These are phyloP conservation scores for Leptatherina wallacei DNA, from an alignment of 2,797 vertebrate genomes.

Conservation along the genomic window DNA sequence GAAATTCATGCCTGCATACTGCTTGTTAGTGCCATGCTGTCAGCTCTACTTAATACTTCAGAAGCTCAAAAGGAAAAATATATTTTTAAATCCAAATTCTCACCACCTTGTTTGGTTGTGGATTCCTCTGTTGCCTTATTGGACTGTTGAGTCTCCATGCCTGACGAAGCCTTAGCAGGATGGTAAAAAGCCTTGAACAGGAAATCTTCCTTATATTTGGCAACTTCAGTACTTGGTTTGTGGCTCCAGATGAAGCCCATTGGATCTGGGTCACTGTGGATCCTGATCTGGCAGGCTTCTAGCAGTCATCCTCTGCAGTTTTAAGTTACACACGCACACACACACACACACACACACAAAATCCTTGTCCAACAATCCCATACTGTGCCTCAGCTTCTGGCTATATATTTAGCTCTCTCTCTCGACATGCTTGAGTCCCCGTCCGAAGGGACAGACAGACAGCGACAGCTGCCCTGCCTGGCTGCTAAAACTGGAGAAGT, in stretches of 20 bases:
- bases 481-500: conserved; percentile 23
- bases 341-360: conserved; percentile 13
- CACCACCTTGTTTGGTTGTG: conserved; percentile 56
- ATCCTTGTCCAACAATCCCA: conserved; percentile 37
- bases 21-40: background rate
- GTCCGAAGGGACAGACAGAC: conserved; percentile 51
- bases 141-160: conserved; percentile 48
- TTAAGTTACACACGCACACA: conserved; percentile 44
- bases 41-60: background rate
- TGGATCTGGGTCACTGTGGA: conserved; percentile 38
- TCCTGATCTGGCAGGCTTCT: conserved; percentile 1
- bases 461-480: conserved; percentile 62
- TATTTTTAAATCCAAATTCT: conserved; percentile 13
- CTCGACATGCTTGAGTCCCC: background rate
- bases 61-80: background rate
- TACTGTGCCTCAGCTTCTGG: conserved; percentile 12
- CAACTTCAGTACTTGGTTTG: conserved; percentile 14
- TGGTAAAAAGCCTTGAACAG: background rate
- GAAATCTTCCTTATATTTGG: conserved; percentile 5
- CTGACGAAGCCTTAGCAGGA: conserved; percentile 26
- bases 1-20: background rate
- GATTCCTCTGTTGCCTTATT: conserved; percentile 45
- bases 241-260: conserved; percentile 25
- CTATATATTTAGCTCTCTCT: conserved; percentile 21
- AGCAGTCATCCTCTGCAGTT: conserved; percentile 31